Base-by-base conservation (phyloP, 2,888 invertebrate genomes). In the Calameuta filiformis region DNA sequence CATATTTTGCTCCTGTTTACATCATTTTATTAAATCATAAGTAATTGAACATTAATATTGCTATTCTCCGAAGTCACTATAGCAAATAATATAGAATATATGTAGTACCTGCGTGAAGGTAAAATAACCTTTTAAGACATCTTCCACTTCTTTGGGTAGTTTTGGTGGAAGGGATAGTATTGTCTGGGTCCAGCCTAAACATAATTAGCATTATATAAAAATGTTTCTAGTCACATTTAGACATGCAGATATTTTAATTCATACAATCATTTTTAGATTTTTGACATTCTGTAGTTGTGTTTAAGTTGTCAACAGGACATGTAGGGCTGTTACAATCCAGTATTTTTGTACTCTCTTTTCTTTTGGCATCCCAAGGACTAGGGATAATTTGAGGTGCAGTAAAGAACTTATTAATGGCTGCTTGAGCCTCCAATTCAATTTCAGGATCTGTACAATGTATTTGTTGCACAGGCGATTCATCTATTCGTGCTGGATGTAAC, bases 401-500 rank as follows among this genome's bases (percentile, higher is more conserved):
- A 85, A 94, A 94, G 87, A 94, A 94, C 83, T 91, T 93, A 80
- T 94, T 94, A 73, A 95, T 95, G 75, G 94, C 95, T 85, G 94
- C 94, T 89, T 95, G 95, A 6, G 94, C 94, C 75, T 94, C 92
- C 77, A 92, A 93, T 87, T 96, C 95, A 31, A 94, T 88, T 40
- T 93, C 93, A 12, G 95, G 94, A 88, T 96, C 95, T 33, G 94
- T 93, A 0, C 93, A 92, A 0, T 94, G 93, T 84, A 94, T 94
- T 85, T 95, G 94, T 83, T 94, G 94, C 76, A 93, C 92, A 76
- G 94, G 94, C 76, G 92, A 90, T 84, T 93, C 95, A 81, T 95
- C 95, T 79, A 96, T 95, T 83, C 94, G 94, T 1, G 94, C 94
- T 34, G 96, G 96, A 75, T 94, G 93, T 79, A 96, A 91, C n/a